Percentiles rank a stretch among this genome's conserved stretches.
These are phyloP conservation scores for Lordiphosa fenestrarum DNA, from an alignment of 2,888 invertebrate genomes.

Conservation along the genomic window DNA sequence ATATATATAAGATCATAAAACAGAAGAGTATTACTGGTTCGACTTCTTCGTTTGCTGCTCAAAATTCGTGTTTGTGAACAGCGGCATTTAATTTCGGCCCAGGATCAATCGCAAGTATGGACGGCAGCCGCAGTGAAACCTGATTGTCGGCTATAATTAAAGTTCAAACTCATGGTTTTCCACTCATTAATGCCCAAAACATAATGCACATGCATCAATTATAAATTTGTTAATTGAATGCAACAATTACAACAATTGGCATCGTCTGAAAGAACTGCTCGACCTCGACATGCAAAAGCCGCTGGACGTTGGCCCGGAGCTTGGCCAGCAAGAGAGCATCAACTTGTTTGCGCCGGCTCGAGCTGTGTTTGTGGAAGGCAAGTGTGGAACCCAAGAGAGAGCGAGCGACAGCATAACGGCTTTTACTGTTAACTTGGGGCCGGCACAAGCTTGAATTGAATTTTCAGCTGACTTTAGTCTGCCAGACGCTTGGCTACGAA, in stretches of 20 bases:
- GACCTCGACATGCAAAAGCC: conserved; percentile 74
- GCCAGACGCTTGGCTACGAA: conserved; percentile 74
- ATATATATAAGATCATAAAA: too few species aligned
- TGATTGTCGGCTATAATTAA: conserved; percentile 41
- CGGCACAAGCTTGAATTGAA: conserved; percentile 59
- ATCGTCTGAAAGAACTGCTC: conserved; percentile 46
- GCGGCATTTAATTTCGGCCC: neutral
- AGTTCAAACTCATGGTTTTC: conserved; percentile 64
- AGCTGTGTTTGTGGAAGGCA: conserved; percentile 18
- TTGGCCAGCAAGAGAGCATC: conserved; percentile 13
- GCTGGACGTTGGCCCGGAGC: conserved; percentile 57
- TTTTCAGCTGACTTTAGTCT: conserved; percentile 74
- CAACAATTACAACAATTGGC: conserved; percentile 43
- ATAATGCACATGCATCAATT: conserved; percentile 56
- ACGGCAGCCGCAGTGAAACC: conserved; percentile 4
- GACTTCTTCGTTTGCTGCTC: too few species aligned
- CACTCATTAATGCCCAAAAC: conserved; percentile 39
- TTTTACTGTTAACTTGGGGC: conserved; percentile 64
- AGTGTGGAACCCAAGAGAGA: conserved; percentile 1
- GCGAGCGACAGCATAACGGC: conserved; percentile 51
- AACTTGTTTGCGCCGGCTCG: conserved; percentile 17
- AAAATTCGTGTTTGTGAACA: too few species aligned
- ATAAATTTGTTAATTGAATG: conserved; percentile 63
- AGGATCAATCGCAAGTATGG: conserved; percentile 2
- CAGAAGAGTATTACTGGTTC: too few species aligned